These are phyloP conservation scores for Okamejei kenojei DNA, from an alignment of 2,797 vertebrate species.

Conservation along the genomic window DNA sequence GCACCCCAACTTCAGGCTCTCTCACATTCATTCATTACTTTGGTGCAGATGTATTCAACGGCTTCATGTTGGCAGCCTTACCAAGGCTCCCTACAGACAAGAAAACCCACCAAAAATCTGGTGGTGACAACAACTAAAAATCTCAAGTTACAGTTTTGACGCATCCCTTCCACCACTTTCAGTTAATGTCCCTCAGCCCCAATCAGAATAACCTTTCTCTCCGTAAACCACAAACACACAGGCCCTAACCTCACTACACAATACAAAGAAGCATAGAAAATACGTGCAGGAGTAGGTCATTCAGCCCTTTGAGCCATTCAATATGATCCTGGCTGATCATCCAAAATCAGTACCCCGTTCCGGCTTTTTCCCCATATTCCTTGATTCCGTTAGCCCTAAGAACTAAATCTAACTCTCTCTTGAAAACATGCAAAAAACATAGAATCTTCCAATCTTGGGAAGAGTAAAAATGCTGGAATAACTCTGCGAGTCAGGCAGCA, in stretches of 20 bases:
- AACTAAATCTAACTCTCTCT: no score
- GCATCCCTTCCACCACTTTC: not conserved
- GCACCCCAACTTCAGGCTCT: not conserved
- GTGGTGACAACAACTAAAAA: not conserved
- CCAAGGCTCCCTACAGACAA: not conserved
- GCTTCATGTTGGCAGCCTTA: not conserved
- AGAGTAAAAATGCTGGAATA: no score
- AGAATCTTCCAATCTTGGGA: not conserved
- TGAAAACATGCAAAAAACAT: not conserved
- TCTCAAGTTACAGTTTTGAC: not conserved
- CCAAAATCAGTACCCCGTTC: no score
- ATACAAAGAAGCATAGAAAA: no score
- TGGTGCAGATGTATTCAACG: not conserved
- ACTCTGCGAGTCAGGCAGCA: no score
- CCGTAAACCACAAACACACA: not conserved
- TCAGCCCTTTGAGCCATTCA: no score
- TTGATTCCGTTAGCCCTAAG: no score
- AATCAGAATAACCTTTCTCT: not conserved
- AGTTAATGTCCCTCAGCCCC: not conserved
- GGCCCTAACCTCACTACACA: not conserved
- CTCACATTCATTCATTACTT: not conserved
- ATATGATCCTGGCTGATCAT: no score
- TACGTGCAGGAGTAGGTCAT: no score
- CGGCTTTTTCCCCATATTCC: no score
- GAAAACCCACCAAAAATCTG: not conserved